Base-by-base conservation (phyloP, 2,888 invertebrate species). In the Campoletis raptor region DNA sequence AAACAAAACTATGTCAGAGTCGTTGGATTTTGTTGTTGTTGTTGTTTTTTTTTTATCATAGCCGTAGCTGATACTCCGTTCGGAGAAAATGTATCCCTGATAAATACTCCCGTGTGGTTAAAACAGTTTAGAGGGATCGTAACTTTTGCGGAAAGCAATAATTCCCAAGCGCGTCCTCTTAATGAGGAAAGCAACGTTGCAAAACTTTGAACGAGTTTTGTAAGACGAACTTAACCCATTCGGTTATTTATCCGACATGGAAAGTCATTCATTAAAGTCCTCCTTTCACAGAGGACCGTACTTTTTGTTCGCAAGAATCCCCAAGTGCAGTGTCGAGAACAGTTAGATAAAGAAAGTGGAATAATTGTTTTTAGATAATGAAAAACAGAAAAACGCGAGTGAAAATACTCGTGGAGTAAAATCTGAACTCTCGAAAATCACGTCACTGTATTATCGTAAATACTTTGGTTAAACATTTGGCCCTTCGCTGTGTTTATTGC, bases 1-100 rank as follows among this genome's bases (percentile, higher is more conserved):
- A 30, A 81, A 76, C 18, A 15, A 15, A 81, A 36, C 45, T 76
- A 45, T 76, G 42, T 76, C 45, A 30, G 9, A 24, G 12, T 67
- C 48, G 30, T 45, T 30, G 9, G 9, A 45, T 70, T 48, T 30
- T 30, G 30, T 30, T 30, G 30, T 30, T 30, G 30, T 30, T 30
- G 30, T 30, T 30, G 1, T 30, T 12, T 7, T 64, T 54, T n/a
- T 21, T 8, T 45, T 21, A 12, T 64, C n/a, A 30, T 18, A 12
- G 18, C 42, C 10, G 12, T 54, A 0, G n/a, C 52, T 67, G 57
- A 79, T 57, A 2, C 12, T 36, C 21, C 9, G 42, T 74, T 37
- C 72, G 36, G 40, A 73, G 45, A 30, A 36, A 21, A 70, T 45
- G 12, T 30, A 2, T 52, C 12, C n/a, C 72, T 54, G 15, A n/a